Conservation (phyloP, 2,113 vertebrate species). For the Conger conger region DNA sequence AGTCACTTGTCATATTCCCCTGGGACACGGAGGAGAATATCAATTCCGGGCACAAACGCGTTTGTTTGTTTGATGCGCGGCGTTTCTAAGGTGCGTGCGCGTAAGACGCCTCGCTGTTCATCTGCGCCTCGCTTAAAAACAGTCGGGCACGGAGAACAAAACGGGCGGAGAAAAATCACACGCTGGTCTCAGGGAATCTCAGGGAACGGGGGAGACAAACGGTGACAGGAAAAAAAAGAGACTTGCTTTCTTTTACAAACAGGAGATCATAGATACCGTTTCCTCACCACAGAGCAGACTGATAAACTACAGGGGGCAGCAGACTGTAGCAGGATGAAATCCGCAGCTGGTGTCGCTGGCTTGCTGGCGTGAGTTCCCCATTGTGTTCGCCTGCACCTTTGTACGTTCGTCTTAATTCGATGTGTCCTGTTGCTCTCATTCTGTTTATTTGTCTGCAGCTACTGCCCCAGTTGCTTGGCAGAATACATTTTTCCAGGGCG, state of each 20-base stretch:
- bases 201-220: background rate
- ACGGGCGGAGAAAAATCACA: background rate
- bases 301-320: conserved; percentile 74
- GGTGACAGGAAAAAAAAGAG: background rate
- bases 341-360: background rate
- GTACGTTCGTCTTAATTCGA: background rate
- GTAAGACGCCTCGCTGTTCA: background rate
- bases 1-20: background rate
- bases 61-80: background rate
- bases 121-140: background rate
- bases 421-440: background rate
- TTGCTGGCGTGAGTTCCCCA: background rate
- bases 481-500: background rate
- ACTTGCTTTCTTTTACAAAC: conserved; percentile 18
- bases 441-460: background rate
- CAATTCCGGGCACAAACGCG: background rate
- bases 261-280: conserved; percentile 32
- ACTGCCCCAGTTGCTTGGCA: background rate
- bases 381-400: background rate
- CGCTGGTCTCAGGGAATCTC: background rate
- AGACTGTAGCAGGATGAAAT: conserved; percentile 64
- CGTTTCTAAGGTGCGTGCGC: background rate
- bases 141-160: background rate
- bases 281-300: conserved; percentile 17
- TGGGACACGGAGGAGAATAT: background rate